A percentile compares a stretch with the other conserved stretches of the same genome.
These are phyloP conservation scores for Ascaphus truei DNA, from an alignment of 2,113 vertebrate genomes.

Conservation along the genomic window DNA sequence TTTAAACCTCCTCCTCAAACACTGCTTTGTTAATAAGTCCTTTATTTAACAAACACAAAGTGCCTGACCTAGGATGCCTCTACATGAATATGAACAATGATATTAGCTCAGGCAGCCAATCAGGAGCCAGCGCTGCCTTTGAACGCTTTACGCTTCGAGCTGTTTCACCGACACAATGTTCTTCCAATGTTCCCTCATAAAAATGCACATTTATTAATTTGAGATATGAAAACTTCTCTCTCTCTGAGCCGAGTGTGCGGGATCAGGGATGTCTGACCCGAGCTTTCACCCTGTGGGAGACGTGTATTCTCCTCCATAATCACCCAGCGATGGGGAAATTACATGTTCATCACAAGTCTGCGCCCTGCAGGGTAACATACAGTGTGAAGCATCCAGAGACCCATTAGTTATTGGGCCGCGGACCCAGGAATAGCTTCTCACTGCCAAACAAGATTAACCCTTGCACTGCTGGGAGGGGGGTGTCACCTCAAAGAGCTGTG, in stretches of 20 bases:
- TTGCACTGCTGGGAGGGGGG: no score
- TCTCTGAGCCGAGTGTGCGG: neutral
- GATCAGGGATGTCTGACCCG: neutral
- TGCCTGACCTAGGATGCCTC: neutral
- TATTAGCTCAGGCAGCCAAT: constrained; percentile 6
- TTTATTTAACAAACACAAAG: no score
- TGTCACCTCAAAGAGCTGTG: no score
- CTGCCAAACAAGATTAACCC: no score
- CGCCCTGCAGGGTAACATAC: no score
- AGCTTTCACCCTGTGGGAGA: neutral
- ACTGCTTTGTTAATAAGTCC: neutral
- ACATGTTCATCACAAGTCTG: no score
- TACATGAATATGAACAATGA: neutral
- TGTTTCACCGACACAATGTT: constrained; percentile 27
- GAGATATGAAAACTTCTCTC: neutral
- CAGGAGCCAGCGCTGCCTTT: neutral
- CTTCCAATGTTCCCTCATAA: constrained; percentile 22
- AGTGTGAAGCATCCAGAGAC: no score
- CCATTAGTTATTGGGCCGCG: no score
- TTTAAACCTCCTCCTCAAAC: neutral
- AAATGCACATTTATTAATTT: constrained; percentile 27
- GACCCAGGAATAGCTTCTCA: no score
- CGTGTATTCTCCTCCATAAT: neutral
- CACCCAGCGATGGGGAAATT: neutral
- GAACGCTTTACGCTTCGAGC: constrained; percentile 4